Evolutionary conservation across 2,797 vertebrate species (phyloP).

Genomic region (Zenarchopterus dispar): DNA sequence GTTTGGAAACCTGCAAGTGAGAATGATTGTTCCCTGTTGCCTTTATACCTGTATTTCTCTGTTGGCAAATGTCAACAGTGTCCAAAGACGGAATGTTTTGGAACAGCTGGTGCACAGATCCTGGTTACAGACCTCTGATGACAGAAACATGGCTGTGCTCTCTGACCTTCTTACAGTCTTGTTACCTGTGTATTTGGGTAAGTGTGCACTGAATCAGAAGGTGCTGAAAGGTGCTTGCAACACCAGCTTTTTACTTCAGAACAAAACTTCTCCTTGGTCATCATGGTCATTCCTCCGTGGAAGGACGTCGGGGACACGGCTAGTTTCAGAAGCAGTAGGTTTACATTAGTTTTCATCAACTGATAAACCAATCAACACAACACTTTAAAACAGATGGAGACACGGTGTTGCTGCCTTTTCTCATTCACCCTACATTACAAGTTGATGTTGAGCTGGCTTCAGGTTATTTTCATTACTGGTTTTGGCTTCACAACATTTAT

Average conservation of each 20-base stretch:
- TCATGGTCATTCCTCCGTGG: constrained; percentile 15
- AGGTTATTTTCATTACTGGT: constrained; percentile 59
- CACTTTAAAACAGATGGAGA: constrained; percentile 58
- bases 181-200: constrained; percentile 52
- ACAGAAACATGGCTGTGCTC: constrained; percentile 50
- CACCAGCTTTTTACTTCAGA: constrained; percentile 44
- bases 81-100: neutral
- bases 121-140: constrained; percentile 36
- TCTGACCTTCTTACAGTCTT: constrained; percentile 23
- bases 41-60: constrained; percentile 33
- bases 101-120: constrained; percentile 53
- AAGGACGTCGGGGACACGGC: constrained; percentile 51
- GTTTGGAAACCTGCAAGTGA: constrained; percentile 14
- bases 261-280: constrained; percentile 31
- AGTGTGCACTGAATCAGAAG: constrained; percentile 68
- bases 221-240: constrained; percentile 73
- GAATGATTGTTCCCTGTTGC: constrained; percentile 24
- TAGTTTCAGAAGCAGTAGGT: constrained; percentile 55
- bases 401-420: constrained; percentile 48
- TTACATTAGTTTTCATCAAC: constrained; percentile 61
- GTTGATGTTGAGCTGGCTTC: constrained; percentile 49
- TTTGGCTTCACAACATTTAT: constrained; percentile 39
- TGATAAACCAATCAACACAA: constrained; percentile 72
- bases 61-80: neutral
- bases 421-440: constrained; percentile 46